Conservation (phyloP, 2,797 vertebrate species). For the Sebastolobus alascanus region DNA sequence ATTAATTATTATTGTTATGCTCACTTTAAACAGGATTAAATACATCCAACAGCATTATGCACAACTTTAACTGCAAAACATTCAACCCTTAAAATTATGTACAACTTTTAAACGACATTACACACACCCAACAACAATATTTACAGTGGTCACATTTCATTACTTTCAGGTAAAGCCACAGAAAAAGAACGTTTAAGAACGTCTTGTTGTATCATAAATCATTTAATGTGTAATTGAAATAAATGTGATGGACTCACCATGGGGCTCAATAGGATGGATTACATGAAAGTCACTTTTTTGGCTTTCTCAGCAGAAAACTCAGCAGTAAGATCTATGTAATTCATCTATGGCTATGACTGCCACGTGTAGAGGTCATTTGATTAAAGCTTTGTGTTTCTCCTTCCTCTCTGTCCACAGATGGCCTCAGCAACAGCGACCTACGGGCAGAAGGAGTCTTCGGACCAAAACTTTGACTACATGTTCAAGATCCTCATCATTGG, state of each 20-base stretch:
- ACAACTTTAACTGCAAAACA: no score
- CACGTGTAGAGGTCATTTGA: background rate
- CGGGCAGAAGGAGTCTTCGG: constrained; percentile 96
- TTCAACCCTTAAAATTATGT: background rate
- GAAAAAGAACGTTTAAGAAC: no score
- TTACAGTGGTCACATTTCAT: background rate
- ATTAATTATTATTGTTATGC: no score
- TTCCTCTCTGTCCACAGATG: constrained; percentile 86
- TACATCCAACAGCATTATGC: background rate
- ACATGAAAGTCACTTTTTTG: background rate
- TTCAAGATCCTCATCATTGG: constrained; percentile 99
- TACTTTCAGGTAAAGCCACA: background rate
- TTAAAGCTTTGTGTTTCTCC: background rate
- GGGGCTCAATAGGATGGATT: accelerated
- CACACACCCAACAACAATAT: background rate
- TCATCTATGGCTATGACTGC: background rate
- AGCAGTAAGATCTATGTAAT: background rate
- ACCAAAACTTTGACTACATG: constrained; percentile 99
- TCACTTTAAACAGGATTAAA: background rate
- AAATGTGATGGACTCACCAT: background rate
- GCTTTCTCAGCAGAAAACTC: background rate
- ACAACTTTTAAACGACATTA: background rate
- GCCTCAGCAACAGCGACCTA: constrained; percentile 96
- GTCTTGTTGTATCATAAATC: background rate
- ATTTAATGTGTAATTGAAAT: background rate